Percentiles rank a stretch among this genome's conserved stretches.
These are phyloP conservation scores for Parnassius apollo DNA, from an alignment of 2,888 invertebrate genomes.

Conservation along the genomic window DNA sequence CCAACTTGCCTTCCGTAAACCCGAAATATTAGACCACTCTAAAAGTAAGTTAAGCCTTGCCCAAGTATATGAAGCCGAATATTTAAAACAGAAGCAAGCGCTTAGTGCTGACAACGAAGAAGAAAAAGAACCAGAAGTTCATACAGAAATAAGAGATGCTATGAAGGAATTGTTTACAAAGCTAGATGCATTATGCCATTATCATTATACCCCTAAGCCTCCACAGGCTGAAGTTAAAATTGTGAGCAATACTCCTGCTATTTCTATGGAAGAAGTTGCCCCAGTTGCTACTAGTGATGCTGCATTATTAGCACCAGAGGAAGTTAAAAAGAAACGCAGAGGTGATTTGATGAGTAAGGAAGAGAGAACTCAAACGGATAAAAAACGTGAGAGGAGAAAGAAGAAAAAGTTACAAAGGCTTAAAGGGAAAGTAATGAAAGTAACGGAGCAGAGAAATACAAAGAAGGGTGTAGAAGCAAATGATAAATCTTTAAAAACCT, in stretches of 20 bases:
- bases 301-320: conserved; percentile 94
- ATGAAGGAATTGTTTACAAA: conserved; percentile 90
- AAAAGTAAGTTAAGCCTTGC: conserved; percentile 96
- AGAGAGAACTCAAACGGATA: conserved; percentile 93
- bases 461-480: conserved; percentile 82
- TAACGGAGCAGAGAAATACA: conserved; percentile 75
- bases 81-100: conserved; percentile 84
- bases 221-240: conserved; percentile 93
- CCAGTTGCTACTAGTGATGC: conserved; percentile 94
- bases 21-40: conserved; percentile 93
- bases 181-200: conserved; percentile 95
- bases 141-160: conserved; percentile 87
- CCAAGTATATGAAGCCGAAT: conserved; percentile 96
- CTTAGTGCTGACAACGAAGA: conserved; percentile 80
- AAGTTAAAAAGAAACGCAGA: conserved; percentile 85
- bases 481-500: conserved; percentile 82
- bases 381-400: conserved; percentile 91
- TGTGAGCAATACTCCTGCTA: conserved; percentile 93
- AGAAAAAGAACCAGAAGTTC: conserved; percentile 86
- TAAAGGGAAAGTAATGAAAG: conserved; percentile 65
- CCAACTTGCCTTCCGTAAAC: conserved; percentile 92
- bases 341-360: conserved; percentile 84
- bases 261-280: conserved; percentile 97
- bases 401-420: conserved; percentile 89
- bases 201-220: conserved; percentile 95